These are phyloP conservation scores for Deilephila elpenor DNA, from an alignment of 2,888 invertebrate species.

Conservation along the genomic window DNA sequence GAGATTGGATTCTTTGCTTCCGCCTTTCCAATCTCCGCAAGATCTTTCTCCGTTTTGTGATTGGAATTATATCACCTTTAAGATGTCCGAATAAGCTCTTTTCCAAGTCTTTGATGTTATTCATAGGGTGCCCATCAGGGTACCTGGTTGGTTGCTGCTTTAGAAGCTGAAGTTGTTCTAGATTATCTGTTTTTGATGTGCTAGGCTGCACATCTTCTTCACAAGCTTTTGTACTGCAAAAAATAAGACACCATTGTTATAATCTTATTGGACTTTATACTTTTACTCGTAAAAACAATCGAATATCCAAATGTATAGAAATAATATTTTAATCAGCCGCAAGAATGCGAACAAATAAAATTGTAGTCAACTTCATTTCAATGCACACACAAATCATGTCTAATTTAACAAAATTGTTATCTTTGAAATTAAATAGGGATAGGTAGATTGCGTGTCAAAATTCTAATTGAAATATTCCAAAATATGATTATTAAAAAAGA, in stretches of 20 bases:
- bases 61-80: conserved; percentile 66
- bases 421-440: background rate
- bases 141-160: conserved; percentile 58
- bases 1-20: conserved; percentile 60
- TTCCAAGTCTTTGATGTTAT: conserved; percentile 80
- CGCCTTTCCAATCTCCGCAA: conserved; percentile 76
- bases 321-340: background rate
- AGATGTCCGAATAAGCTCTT: conserved; percentile 76
- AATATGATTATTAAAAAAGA: too few species aligned
- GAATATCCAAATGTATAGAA: background rate
- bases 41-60: conserved; percentile 76
- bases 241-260: too few species aligned
- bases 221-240: conserved; percentile 9
- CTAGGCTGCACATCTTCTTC: conserved; percentile 44
- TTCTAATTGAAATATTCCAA: too few species aligned
- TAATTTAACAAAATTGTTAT: too few species aligned
- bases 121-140: conserved; percentile 81
- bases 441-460: background rate
- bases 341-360: too few species aligned
- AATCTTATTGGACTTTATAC: conserved; percentile 31
- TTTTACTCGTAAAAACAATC: background rate
- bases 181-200: conserved; percentile 52
- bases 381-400: too few species aligned
- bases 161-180: conserved; percentile 48
- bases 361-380: too few species aligned